Conservation (phyloP, 2,888 invertebrate genomes). For the Polymixis lichenea region DNA sequence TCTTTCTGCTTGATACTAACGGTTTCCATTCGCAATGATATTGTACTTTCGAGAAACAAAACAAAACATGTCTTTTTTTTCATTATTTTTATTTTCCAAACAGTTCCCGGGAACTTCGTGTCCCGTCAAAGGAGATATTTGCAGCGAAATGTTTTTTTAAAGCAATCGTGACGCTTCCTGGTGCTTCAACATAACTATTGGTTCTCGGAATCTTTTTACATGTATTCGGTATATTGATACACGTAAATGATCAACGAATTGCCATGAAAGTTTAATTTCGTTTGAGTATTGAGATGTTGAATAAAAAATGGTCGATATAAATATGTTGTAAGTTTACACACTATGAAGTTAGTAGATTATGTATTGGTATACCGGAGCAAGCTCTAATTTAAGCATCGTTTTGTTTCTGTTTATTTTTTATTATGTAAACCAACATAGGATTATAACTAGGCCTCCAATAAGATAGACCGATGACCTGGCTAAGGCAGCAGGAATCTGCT, state of each 20-base stretch:
- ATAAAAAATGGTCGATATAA: background rate
- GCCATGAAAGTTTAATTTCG: background rate
- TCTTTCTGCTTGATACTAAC: background rate
- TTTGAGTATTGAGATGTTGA: background rate
- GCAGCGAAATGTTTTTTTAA: constrained; percentile 69
- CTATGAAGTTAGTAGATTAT: too few relatives aligned
- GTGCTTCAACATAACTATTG: constrained; percentile 30
- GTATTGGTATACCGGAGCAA: too few relatives aligned
- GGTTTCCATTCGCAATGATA: background rate
- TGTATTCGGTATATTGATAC: background rate
- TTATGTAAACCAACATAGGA: too few relatives aligned
- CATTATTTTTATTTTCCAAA: constrained; percentile 45
- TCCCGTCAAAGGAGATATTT: constrained; percentile 67
- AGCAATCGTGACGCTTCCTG: constrained; percentile 62
- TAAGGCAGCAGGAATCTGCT: too few relatives aligned
- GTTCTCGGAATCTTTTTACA: constrained; percentile 26
- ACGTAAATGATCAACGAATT: background rate
- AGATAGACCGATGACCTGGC: too few relatives aligned
- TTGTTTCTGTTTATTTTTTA: too few relatives aligned
- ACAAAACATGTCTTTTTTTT: constrained; percentile 24
- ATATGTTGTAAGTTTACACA: background rate
- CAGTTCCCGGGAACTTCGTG: constrained; percentile 20
- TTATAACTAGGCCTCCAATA: too few relatives aligned
- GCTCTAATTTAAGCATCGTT: too few relatives aligned
- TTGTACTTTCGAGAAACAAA: background rate